These are phyloP conservation scores for Proctacanthus coquilletti DNA, from an alignment of 1,140 invertebrate genomes.

Conservation along the genomic window DNA sequence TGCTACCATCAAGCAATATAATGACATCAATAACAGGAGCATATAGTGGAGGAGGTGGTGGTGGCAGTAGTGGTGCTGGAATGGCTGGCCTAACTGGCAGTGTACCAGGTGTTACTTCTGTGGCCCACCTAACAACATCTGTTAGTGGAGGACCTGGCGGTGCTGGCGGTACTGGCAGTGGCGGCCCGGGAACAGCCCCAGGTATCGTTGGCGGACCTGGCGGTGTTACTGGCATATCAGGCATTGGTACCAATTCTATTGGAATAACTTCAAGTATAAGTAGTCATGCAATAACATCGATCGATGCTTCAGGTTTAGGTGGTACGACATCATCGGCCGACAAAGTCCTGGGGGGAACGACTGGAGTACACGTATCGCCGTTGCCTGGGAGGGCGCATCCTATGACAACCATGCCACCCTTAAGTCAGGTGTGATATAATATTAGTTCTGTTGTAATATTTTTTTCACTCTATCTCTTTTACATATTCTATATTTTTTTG, in stretches of 20 bases:
- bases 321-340: conserved; percentile 2
- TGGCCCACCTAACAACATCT: too few relatives aligned
- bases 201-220: too few relatives aligned
- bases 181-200: background rate
- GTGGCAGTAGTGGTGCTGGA: background rate
- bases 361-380: conserved; percentile 4
- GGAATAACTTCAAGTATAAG: conserved; percentile 4
- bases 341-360: background rate
- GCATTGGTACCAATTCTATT: conserved; percentile 2
- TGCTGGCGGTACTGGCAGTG: background rate
- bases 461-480: too few relatives aligned
- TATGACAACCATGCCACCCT: conserved; percentile 7
- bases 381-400: conserved; percentile 3
- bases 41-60: background rate
- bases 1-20: conserved; percentile 14
- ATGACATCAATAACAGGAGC: background rate
- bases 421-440: conserved; percentile 7
- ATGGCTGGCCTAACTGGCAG: background rate
- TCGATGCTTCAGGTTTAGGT: conserved; percentile 13
- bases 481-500: too few relatives aligned
- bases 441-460: too few relatives aligned
- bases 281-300: conserved; percentile 7
- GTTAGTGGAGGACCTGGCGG: background rate
- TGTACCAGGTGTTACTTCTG: background rate
- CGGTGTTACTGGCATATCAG: background rate